phyloP scores from a whole-genome alignment of 92 coral and sea anemone species.

The Zoanthus sociatus region DNA sequence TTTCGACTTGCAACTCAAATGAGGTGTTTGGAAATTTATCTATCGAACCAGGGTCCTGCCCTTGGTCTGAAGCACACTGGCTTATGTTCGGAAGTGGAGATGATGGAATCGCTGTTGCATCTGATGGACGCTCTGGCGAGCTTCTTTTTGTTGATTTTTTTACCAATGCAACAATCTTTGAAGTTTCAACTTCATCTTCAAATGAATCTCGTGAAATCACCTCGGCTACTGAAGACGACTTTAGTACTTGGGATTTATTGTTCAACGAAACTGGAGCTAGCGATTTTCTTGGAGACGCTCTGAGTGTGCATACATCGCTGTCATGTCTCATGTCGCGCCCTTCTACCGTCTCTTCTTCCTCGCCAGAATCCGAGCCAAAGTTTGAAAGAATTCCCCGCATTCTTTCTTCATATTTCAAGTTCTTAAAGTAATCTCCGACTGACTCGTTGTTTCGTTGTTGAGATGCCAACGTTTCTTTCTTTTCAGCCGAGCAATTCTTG shows the following conservation, averaged over 20 bases:
- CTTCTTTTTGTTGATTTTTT: conserved; percentile 5
- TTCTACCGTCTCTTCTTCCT: not conserved
- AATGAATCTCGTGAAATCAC: conserved; percentile 12
- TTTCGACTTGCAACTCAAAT: conserved; percentile 23
- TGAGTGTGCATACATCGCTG: not conserved
- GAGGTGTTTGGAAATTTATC: conserved; percentile 1
- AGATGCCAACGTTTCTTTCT: conserved; percentile 47
- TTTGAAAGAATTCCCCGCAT: conserved; percentile 12
- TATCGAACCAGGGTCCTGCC: not conserved
- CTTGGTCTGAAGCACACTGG: not conserved
- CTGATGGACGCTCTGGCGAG: not conserved
- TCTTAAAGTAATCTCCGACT: conserved; percentile 74
- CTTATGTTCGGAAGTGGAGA: not conserved
- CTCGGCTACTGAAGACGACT: conserved; percentile 28
- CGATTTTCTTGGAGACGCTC: conserved; percentile 14
- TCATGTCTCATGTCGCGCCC: not conserved
- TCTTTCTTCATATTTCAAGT: conserved; percentile 61
- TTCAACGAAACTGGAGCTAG: not conserved
- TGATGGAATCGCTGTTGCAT: not conserved
- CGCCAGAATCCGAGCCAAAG: conserved; percentile 13
- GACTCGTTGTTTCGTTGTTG: conserved; percentile 60
- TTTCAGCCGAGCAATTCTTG: conserved; percentile 49
- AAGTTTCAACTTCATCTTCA: conserved; percentile 21
- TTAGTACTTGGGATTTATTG: not conserved
- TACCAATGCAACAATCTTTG: conserved; percentile 29